Evolutionary conservation across 1,140 invertebrate species (phyloP).

Genomic region (Ceratina calcarata): DNA sequence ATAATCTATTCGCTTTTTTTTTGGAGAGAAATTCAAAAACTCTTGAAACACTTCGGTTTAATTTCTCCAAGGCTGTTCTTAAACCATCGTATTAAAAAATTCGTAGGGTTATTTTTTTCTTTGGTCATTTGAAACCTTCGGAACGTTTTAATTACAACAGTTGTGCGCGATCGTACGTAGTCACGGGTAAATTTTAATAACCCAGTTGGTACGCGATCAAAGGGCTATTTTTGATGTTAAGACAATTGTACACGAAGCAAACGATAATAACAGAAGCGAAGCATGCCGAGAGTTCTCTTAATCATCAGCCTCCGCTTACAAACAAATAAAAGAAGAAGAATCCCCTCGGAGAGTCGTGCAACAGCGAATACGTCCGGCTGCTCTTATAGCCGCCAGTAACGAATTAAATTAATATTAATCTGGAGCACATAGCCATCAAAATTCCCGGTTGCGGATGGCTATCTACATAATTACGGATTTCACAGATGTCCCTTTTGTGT

Average conservation of each 20-base stretch:
- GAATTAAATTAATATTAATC: constrained; percentile 79
- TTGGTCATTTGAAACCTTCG: not conserved
- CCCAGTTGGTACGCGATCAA: not conserved
- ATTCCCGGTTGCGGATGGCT: constrained; percentile 65
- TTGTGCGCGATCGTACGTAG: not conserved
- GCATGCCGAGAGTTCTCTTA: constrained; percentile 56
- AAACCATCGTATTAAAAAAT: not conserved
- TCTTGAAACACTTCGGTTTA: not conserved
- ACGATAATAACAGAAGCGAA: constrained; percentile 35
- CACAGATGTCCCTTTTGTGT: constrained; percentile 53
- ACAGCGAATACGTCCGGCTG: constrained; percentile 33
- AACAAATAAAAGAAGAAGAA: constrained; percentile 43
- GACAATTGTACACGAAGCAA: constrained; percentile 40
- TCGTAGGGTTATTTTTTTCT: not conserved
- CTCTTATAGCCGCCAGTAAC: constrained; percentile 71
- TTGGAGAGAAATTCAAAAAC: not conserved
- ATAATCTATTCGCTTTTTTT: no score
- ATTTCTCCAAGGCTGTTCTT: no score
- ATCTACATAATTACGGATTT: constrained; percentile 76
- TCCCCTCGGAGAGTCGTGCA: constrained; percentile 37
- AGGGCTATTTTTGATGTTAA: constrained; percentile 15
- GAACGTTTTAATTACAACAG: constrained; percentile 31
- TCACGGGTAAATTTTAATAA: constrained; percentile 34
- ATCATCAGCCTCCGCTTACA: constrained; percentile 71
- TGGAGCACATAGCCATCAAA: constrained; percentile 67